phyloP scores from a whole-genome alignment of 2,888 invertebrate genomes.

The Hymenopus coronatus region DNA sequence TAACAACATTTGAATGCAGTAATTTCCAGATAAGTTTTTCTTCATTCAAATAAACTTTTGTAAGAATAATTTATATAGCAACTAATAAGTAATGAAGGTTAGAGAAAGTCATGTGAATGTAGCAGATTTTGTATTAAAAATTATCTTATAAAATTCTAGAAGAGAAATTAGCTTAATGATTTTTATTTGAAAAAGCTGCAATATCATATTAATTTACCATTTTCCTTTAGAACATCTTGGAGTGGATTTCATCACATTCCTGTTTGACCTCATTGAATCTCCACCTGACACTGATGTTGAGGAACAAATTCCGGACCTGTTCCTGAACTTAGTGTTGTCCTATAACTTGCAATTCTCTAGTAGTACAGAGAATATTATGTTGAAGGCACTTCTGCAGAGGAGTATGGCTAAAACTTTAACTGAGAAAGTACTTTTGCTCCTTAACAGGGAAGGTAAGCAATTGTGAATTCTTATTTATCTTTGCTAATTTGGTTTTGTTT shows the following conservation, averaged over 20 bases:
- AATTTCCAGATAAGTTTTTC: too few relatives aligned
- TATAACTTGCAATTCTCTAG: slow-evolving; percentile 83
- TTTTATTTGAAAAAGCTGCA: neutral
- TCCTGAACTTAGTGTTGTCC: slow-evolving; percentile 78
- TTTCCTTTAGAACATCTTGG: slow-evolving; percentile 75
- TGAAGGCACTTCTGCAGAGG: slow-evolving; percentile 66
- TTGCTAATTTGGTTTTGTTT: neutral
- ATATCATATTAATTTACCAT: neutral
- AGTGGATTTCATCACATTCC: slow-evolving; percentile 72
- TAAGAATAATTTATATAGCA: too few relatives aligned
- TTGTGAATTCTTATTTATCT: neutral
- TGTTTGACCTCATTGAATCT: slow-evolving; percentile 78
- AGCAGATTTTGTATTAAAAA: too few relatives aligned
- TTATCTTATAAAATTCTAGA: too few relatives aligned
- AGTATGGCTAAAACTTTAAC: slow-evolving; percentile 82
- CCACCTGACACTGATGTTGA: slow-evolving; percentile 77
- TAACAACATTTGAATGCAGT: too few relatives aligned
- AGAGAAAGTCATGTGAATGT: too few relatives aligned
- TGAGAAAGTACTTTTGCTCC: slow-evolving; percentile 80
- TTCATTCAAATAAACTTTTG: too few relatives aligned
- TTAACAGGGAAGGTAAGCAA: slow-evolving; percentile 82
- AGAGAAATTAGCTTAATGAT: neutral
- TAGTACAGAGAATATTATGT: slow-evolving; percentile 64
- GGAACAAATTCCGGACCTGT: slow-evolving; percentile 80
- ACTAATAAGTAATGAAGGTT: too few relatives aligned